phyloP scores from a whole-genome alignment of 1,140 invertebrate species.

The Diploscapter pachys region DNA sequence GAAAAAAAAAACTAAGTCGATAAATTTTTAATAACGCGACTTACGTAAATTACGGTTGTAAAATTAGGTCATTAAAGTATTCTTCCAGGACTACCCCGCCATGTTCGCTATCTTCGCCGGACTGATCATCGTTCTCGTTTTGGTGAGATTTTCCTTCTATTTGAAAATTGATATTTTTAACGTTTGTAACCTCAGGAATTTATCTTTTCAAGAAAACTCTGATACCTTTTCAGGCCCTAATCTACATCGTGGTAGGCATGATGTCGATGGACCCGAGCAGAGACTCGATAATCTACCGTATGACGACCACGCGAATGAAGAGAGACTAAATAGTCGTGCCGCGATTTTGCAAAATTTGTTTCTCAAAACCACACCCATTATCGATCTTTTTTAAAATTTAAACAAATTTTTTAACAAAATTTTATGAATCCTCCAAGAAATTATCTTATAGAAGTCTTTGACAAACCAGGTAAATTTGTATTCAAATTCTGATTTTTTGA shows the following conservation, averaged over 20 bases:
- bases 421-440: too few species aligned
- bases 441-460: too few species aligned
- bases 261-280: slow-evolving; percentile 53
- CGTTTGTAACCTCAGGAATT: neutral
- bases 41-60: too few species aligned
- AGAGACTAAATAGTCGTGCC: slow-evolving; percentile 42
- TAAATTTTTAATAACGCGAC: too few species aligned
- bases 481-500: too few species aligned
- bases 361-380: too few species aligned
- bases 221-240: slow-evolving; percentile 33
- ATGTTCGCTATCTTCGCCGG: slow-evolving; percentile 57
- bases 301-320: slow-evolving; percentile 58
- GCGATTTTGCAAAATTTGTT: too few species aligned
- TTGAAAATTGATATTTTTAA: slow-evolving; percentile 2
- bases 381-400: too few species aligned
- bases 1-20: too few species aligned
- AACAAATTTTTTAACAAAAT: too few species aligned
- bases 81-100: slow-evolving; percentile 50
- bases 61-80: neutral
- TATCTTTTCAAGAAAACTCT: neutral
- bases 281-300: slow-evolving; percentile 56
- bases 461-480: too few species aligned
- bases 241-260: slow-evolving; percentile 57
- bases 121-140: slow-evolving; percentile 44
- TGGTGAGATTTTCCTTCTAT: slow-evolving; percentile 22